Percentiles rank a stretch among this genome's conserved stretches.
Conservation (phyloP, 2,113 vertebrate species). For the Gobiocypris rarus region DNA sequence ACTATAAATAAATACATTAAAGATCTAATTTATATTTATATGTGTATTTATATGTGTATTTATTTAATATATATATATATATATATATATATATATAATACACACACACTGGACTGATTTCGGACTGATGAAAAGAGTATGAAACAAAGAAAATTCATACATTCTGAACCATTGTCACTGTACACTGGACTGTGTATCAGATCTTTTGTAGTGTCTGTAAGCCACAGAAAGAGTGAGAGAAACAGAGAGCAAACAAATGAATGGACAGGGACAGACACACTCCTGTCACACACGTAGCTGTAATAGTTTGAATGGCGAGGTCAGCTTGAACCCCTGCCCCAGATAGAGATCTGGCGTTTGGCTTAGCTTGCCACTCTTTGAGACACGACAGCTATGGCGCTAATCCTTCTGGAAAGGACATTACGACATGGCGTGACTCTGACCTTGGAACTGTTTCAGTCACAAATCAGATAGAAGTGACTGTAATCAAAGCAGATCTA, state of each 20-base stretch:
- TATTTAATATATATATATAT: no score
- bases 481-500: constrained; percentile 63
- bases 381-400: constrained; percentile 44
- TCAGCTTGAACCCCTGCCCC: constrained; percentile 34
- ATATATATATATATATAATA: no score
- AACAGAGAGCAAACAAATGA: constrained; percentile 41
- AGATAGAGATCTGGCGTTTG: constrained; percentile 27
- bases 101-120: no score
- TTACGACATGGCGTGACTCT: constrained; percentile 31
- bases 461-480: constrained; percentile 67
- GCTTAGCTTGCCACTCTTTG: constrained; percentile 44
- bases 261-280: constrained; percentile 22
- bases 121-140: not conserved
- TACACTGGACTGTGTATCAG: not conserved
- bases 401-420: constrained; percentile 47
- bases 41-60: no score
- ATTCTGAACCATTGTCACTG: not conserved
- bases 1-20: not conserved
- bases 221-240: not conserved
- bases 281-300: constrained; percentile 65
- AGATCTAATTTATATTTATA: not conserved
- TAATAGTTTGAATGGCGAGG: constrained; percentile 58
- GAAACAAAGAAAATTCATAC: not conserved
- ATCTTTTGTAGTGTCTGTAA: not conserved
- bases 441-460: constrained; percentile 59